These are phyloP conservation scores for Rostratula benghalensis DNA, from an alignment of 2,113 vertebrate genomes.

Conservation along the genomic window DNA sequence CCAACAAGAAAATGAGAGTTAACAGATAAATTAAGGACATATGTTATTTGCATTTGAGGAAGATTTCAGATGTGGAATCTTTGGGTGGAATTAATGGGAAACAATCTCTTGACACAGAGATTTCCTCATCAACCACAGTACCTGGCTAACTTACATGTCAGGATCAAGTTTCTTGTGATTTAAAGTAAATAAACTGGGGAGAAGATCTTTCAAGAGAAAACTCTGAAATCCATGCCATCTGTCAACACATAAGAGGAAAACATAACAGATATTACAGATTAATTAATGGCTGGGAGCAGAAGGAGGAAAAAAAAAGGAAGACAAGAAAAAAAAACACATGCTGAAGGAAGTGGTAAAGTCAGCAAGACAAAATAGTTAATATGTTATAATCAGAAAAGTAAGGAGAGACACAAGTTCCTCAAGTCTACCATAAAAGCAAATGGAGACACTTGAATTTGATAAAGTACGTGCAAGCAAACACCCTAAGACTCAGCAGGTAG, in stretches of 20 bases:
- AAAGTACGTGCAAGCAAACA: neutral
- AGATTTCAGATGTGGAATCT: neutral
- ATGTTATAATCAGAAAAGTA: neutral
- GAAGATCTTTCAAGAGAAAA: neutral
- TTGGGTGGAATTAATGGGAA: neutral
- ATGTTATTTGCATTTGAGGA: neutral
- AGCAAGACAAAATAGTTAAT: neutral
- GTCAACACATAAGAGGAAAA: neutral
- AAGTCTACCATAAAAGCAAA: neutral
- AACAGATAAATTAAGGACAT: neutral
- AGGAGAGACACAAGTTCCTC: neutral
- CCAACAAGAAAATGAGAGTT: neutral
- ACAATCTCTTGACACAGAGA: neutral
- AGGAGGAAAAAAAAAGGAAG: neutral
- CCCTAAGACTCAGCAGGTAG: neutral
- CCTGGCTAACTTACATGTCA: neutral
- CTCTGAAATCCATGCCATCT: neutral
- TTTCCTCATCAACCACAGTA: neutral
- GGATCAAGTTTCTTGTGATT: neutral
- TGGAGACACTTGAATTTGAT: neutral
- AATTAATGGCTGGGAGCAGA: neutral
- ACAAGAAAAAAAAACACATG: accelerated
- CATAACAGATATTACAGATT: neutral
- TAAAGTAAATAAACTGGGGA: neutral
- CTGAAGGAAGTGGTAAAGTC: neutral